Percentiles rank a stretch among this genome's conserved stretches.
Conservation (phyloP, 2,888 invertebrate species). For the Anarsia innoxiella region DNA sequence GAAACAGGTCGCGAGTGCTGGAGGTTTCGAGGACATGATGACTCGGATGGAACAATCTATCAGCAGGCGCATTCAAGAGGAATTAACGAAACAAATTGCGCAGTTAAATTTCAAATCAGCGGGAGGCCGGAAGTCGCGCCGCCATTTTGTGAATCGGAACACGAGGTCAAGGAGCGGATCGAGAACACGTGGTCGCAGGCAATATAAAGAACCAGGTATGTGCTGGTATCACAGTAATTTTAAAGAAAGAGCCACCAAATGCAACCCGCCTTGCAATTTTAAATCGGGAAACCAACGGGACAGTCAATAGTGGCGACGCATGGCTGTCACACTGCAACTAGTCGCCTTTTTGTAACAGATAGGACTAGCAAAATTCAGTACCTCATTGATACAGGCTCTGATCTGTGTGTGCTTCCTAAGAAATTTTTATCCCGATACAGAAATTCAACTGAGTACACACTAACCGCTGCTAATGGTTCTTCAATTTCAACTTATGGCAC, state of each 20-base stretch:
- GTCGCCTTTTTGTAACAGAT: constrained; percentile 11
- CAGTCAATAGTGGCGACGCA: constrained; percentile 2
- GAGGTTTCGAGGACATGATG: background rate
- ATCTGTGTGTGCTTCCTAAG: background rate
- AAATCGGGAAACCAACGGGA: background rate
- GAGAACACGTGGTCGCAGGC: background rate
- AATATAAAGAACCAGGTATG: background rate
- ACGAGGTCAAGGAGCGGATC: background rate
- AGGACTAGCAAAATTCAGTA: constrained; percentile 8
- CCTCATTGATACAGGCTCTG: constrained; percentile 7
- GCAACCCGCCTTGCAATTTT: background rate
- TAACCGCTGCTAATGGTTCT: background rate
- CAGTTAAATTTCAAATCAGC: background rate
- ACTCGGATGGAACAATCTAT: background rate
- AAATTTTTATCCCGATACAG: background rate
- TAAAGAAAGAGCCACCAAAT: background rate
- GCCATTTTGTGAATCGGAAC: no score
- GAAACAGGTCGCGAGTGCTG: background rate
- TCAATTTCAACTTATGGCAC: background rate
- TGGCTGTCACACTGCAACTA: background rate
- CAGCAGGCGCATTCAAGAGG: background rate
- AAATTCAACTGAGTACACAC: background rate
- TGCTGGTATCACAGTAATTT: constrained; percentile 2
- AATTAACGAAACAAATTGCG: background rate
- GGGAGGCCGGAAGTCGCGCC: no score